A percentile compares a stretch with the other conserved stretches of the same genome.
Evolutionary conservation across 1,140 invertebrate genomes (phyloP).

Genomic region (Thrips palmi): DNA sequence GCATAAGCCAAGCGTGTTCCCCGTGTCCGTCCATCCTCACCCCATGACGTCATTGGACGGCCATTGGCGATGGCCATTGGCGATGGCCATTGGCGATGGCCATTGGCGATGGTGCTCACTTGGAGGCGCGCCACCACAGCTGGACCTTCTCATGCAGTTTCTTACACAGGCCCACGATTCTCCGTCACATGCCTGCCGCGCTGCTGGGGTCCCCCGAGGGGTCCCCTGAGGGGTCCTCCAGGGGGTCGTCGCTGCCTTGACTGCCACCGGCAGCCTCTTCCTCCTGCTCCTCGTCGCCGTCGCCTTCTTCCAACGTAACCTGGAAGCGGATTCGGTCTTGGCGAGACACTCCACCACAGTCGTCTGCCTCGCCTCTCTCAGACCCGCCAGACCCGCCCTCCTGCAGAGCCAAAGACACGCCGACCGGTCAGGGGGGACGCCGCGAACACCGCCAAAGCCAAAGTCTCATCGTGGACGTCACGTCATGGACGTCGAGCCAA

Average conservation of each 20-base stretch:
- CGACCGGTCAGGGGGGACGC: no score
- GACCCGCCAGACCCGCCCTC: constrained; percentile 14
- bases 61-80: no score
- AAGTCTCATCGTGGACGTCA: no score
- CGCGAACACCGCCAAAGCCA: no score
- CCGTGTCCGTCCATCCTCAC: no score
- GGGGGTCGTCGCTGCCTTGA: constrained; percentile 34
- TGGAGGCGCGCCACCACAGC: constrained; percentile 12
- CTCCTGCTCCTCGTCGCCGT: constrained; percentile 34
- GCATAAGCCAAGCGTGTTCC: no score
- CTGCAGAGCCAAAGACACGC: no score
- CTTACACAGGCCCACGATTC: constrained; percentile 56
- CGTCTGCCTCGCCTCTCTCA: constrained; percentile 15
- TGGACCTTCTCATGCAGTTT: constrained; percentile 10
- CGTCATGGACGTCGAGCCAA: no score
- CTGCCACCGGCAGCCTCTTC: constrained; percentile 36
- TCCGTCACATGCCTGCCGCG: constrained; percentile 65
- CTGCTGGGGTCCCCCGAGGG: constrained; percentile 15
- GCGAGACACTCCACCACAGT: constrained; percentile 10
- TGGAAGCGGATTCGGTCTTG: constrained; percentile 28
- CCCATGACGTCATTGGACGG: no score
- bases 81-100: no score
- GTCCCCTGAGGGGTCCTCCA: constrained; percentile 18
- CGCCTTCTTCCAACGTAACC: constrained; percentile 71
- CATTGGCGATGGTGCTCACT: no score